Percentiles rank a stretch among this genome's conserved stretches.
These are phyloP conservation scores for Spheniscus humboldti DNA, from an alignment of 2,797 vertebrate species.

Conservation along the genomic window DNA sequence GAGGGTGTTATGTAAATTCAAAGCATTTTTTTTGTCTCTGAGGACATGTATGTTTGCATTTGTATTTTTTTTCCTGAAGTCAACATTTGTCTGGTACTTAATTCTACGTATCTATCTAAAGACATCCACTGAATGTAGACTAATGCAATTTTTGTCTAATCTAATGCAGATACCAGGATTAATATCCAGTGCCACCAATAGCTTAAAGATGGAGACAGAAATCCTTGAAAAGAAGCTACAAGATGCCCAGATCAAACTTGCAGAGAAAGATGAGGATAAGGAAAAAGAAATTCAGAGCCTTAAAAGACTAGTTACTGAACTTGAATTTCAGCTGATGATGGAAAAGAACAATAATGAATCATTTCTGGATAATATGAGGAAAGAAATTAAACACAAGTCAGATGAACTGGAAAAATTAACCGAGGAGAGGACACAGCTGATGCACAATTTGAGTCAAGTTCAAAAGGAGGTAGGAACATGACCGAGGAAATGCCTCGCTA, in stretches of 20 bases:
- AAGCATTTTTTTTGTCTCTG: neutral
- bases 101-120: neutral
- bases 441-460: conserved; percentile 70
- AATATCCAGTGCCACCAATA: conserved; percentile 69
- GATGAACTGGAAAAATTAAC: conserved; percentile 76
- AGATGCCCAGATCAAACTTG: conserved; percentile 55
- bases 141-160: conserved; percentile 2
- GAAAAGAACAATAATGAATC: conserved; percentile 68
- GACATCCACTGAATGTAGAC: neutral
- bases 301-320: conserved; percentile 62
- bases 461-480: conserved; percentile 81
- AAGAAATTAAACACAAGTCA: conserved; percentile 74
- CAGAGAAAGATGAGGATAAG: conserved; percentile 71
- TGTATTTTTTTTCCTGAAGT: neutral
- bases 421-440: conserved; percentile 73
- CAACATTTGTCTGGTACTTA: neutral
- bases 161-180: conserved; percentile 73
- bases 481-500: neutral
- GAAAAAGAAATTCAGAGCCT: conserved; percentile 72
- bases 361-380: conserved; percentile 66
- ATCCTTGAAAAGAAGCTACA: conserved; percentile 70
- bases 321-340: conserved; percentile 70
- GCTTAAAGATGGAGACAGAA: conserved; percentile 68
- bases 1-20: neutral
- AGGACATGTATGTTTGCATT: neutral